Base-by-base conservation (phyloP, 2,797 vertebrate genomes). In the Nyctalus aviator region DNA sequence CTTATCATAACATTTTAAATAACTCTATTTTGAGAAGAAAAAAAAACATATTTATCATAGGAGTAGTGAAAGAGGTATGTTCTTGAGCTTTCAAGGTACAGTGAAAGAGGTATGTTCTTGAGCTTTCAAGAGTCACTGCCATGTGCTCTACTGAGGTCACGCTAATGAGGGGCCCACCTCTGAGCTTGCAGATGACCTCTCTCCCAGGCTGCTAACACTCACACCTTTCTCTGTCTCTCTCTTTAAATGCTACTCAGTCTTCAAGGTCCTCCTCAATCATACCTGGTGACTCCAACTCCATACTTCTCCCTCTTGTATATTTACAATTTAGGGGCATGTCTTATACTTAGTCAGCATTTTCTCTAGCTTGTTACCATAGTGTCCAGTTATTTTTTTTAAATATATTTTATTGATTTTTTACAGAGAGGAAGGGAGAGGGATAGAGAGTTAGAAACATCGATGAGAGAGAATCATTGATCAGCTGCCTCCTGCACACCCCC, bases 1-100 rank as follows among this genome's bases (percentile, higher is more conserved):
- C 41, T 72, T 72, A 83, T 84, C 10, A 25, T 77, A 88, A 79
- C 44, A 73, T 78, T 91, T 89, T 76, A 72, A 94, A 88, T 88
- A 84, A 81, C 37, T 90, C 90, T 68, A 69, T 85, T 79, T 46
- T 41, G 23, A 77, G 18, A 84, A 41, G 82, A 48, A 88, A 23
- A 27, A 86, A 46, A 53, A 20, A 91, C 78, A 14, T 37, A 92
- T 78, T 86, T 57, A 66, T 53, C 27, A 66, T 6, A 71, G 12
- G 37, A 76, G 18, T 50, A 25, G 30, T 57, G 23, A 11, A 23
- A 35, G 8, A 53, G 37, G 13, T 59, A 18, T 55, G 5, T 71
- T 84, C 14, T 59, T 83, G 48, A 59, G 23, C 25, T 55, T 41
- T 79, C 27, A 25, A 25, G 1, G 50, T 15, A 53, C 12, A 44